Percentiles rank a stretch among this genome's conserved stretches.
phyloP scores from a whole-genome alignment of 2,888 invertebrate species.

The Lasioglossum zephyrum region DNA sequence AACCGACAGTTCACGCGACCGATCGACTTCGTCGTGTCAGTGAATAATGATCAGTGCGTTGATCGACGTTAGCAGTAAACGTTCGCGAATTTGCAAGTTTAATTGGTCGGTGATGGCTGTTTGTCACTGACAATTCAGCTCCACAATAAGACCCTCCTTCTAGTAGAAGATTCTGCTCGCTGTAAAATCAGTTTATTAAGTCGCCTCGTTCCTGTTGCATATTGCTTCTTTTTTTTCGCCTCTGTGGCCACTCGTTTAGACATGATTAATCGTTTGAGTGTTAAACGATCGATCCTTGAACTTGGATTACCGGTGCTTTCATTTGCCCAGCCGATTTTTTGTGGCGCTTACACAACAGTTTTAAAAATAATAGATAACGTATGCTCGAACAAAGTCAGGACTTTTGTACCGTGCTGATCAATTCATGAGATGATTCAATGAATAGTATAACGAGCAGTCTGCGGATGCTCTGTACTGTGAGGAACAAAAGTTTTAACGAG shows the following conservation, averaged over 20 bases:
- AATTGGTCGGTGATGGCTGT: constrained; percentile 8
- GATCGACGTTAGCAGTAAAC: constrained; percentile 18
- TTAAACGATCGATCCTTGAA: constrained; percentile 23
- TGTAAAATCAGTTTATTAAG: constrained; percentile 28
- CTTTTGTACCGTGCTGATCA: not conserved
- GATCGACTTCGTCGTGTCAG: not conserved
- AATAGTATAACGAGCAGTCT: not conserved
- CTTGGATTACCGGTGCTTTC: constrained; percentile 9
- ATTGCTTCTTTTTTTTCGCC: not conserved
- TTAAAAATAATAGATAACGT: not conserved
- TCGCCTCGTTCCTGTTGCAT: not conserved
- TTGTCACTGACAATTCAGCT: constrained; percentile 22
- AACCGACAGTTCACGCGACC: not conserved
- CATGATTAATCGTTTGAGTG: constrained; percentile 29
- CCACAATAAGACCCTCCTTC: constrained; percentile 1
- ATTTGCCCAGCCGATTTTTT: not conserved
- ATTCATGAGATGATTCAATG: not conserved
- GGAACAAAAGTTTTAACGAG: not conserved
- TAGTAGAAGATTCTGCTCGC: not conserved
- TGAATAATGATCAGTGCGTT: not conserved
- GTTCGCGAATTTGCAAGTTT: constrained; percentile 36
- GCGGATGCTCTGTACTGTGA: not conserved
- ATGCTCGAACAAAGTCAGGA: not conserved
- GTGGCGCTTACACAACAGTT: not conserved
- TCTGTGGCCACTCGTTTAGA: constrained; percentile 3